These are phyloP conservation scores for Sitodiplosis mosellana DNA, from an alignment of 1,140 invertebrate genomes.

Conservation along the genomic window DNA sequence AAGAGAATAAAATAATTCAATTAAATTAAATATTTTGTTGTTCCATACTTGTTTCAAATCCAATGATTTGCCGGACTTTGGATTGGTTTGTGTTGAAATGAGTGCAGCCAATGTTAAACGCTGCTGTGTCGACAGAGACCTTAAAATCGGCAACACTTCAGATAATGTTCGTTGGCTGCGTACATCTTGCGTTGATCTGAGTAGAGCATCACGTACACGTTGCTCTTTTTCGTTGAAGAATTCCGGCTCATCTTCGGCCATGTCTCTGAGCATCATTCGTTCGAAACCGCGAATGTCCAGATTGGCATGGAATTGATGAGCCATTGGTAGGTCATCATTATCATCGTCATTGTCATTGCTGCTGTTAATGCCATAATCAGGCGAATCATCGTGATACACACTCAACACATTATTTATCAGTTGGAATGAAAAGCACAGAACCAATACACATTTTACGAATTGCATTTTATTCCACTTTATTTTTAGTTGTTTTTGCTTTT, in stretches of 20 bases:
- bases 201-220: constrained; percentile 24
- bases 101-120: constrained; percentile 36
- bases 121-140: constrained; percentile 37
- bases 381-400: too few species aligned
- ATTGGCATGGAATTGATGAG: not conserved
- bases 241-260: not conserved
- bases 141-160: constrained; percentile 40
- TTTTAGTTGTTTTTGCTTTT: too few species aligned
- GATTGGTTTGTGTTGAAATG: constrained; percentile 36
- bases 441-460: too few species aligned
- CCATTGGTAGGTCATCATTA: too few species aligned
- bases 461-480: too few species aligned
- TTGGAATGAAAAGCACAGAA: too few species aligned
- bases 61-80: constrained; percentile 19
- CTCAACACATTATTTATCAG: too few species aligned
- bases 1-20: not conserved
- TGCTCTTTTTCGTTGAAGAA: constrained; percentile 1
- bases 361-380: too few species aligned
- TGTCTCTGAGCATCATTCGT: constrained; percentile 1
- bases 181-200: constrained; percentile 27
- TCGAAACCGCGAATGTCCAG: not conserved
- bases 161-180: constrained; percentile 31
- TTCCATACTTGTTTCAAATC: not conserved
- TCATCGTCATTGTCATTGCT: too few species aligned
- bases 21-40: not conserved